A percentile compares a stretch with the other conserved stretches of the same genome.
Conservation (phyloP, 2,797 vertebrate species). For the Hemitrygon akajei region DNA sequence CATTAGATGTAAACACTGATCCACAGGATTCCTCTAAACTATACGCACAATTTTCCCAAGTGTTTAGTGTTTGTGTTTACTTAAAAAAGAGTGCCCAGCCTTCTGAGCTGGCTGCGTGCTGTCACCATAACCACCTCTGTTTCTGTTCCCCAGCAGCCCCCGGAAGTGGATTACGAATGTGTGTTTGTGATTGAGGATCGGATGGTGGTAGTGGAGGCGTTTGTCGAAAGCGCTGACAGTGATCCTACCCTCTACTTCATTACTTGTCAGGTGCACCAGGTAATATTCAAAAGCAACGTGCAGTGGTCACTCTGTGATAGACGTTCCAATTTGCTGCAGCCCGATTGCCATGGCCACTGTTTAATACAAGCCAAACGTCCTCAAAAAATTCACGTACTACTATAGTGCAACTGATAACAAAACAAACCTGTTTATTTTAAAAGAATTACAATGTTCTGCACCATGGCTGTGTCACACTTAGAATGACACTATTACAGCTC, state of each 20-base stretch:
- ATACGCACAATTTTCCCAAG: neutral
- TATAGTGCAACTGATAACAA: neutral
- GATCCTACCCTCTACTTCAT: conserved; percentile 69
- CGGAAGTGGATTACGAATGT: conserved; percentile 76
- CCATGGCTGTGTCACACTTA: no score
- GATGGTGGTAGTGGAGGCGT: conserved; percentile 75
- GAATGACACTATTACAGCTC: no score
- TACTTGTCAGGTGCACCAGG: conserved; percentile 81
- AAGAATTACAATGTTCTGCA: neutral
- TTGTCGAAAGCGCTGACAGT: conserved; percentile 66
- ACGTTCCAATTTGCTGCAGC: neutral
- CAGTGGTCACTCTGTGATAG: neutral
- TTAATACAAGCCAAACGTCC: neutral
- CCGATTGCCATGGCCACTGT: neutral
- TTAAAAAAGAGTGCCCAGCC: neutral
- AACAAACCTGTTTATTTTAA: neutral
- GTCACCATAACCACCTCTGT: neutral
- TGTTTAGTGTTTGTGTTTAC: neutral
- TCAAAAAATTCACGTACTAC: neutral
- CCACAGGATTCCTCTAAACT: neutral
- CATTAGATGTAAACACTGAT: neutral
- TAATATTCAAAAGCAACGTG: conserved; percentile 46
- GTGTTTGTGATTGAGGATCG: conserved; percentile 80
- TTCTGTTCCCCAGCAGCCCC: conserved; percentile 58
- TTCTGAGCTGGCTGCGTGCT: neutral